These are phyloP conservation scores for Patella ulyssiponensis DNA, from an alignment of 2,888 invertebrate genomes.

Conservation along the genomic window DNA sequence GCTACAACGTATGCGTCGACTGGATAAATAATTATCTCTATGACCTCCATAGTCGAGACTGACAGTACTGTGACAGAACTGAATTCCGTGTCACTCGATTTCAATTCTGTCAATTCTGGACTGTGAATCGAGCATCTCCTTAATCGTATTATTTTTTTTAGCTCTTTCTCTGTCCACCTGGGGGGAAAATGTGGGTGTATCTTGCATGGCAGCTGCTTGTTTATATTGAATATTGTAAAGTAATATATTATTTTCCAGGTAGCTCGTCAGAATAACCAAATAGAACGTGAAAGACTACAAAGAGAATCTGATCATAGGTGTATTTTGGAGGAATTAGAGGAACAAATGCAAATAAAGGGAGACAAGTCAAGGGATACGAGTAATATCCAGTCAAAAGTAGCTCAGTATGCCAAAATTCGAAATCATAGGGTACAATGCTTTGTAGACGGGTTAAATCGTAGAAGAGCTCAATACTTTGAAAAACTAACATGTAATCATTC, in stretches of 20 bases:
- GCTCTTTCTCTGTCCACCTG: too few relatives aligned
- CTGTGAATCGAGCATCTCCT: too few relatives aligned
- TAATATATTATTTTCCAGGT: constrained; percentile 42
- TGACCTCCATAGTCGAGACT: too few relatives aligned
- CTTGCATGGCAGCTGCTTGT: too few relatives aligned
- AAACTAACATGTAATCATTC: constrained; percentile 16
- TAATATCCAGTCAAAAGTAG: constrained; percentile 40
- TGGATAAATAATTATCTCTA: too few relatives aligned
- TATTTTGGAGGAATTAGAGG: constrained; percentile 42
- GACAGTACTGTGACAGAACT: too few relatives aligned
- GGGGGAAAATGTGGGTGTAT: too few relatives aligned
- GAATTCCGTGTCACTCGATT: too few relatives aligned
- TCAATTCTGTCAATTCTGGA: too few relatives aligned
- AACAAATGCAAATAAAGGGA: constrained; percentile 11
- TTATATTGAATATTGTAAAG: neutral
- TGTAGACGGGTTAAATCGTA: constrained; percentile 44
- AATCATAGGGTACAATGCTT: constrained; percentile 50
- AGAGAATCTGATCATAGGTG: constrained; percentile 54
- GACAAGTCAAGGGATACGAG: constrained; percentile 9
- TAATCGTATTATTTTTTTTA: too few relatives aligned
- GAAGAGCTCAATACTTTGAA: constrained; percentile 46
- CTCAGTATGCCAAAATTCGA: constrained; percentile 46
- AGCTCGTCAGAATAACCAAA: constrained; percentile 49
- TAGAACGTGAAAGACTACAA: constrained; percentile 45
- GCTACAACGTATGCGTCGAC: too few relatives aligned